Evolutionary conservation across 1,140 invertebrate genomes (phyloP).

Genomic region (Lycorma delicatula): DNA sequence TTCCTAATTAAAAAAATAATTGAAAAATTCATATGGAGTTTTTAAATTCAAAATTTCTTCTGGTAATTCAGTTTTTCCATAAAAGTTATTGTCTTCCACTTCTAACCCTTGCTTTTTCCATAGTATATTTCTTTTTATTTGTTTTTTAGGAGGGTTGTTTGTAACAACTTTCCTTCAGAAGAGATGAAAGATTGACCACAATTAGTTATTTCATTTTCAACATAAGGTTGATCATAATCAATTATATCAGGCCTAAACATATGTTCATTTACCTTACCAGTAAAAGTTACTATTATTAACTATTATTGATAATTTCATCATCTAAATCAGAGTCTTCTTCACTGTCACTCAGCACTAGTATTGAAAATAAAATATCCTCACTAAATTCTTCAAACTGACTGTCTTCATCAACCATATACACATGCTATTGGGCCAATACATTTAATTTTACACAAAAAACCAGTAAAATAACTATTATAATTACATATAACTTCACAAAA

Average conservation of each 20-base stretch:
- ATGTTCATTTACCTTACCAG: background rate
- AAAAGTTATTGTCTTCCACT: background rate
- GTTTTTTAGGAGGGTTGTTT: background rate
- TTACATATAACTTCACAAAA: too few relatives aligned
- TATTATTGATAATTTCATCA: background rate
- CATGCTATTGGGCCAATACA: too few relatives aligned
- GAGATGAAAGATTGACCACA: background rate
- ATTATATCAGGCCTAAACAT: background rate
- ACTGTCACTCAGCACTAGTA: too few relatives aligned
- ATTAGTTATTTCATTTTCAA: too few relatives aligned
- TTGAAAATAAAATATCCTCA: too few relatives aligned
- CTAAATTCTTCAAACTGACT: too few relatives aligned
- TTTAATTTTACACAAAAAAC: too few relatives aligned
- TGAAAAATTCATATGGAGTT: conserved; percentile 25
- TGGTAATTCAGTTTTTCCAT: background rate
- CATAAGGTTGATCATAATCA: too few relatives aligned
- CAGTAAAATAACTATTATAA: too few relatives aligned
- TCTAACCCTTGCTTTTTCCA: background rate
- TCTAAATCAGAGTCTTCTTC: background rate
- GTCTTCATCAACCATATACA: too few relatives aligned
- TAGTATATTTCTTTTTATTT: background rate
- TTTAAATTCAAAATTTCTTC: conserved; percentile 16
- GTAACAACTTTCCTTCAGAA: background rate
- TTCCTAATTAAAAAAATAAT: conserved; percentile 30
- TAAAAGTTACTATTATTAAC: background rate